These are phyloP conservation scores for Latrodectus hesperus DNA, from an alignment of 2,888 invertebrate species.

Conservation along the genomic window DNA sequence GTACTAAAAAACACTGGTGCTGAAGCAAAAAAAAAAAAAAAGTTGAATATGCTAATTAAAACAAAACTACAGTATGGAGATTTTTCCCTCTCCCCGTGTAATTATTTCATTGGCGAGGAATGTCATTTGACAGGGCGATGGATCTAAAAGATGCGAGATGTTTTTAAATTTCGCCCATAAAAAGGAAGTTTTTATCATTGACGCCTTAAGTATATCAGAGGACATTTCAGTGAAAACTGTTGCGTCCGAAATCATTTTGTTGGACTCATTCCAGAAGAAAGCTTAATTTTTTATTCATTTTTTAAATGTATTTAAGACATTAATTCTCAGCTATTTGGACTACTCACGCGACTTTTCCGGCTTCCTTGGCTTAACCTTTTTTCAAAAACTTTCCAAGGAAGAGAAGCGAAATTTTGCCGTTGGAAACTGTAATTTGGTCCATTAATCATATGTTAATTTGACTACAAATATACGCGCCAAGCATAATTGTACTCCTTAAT, in stretches of 20 bases:
- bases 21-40: background rate
- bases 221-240: conserved; percentile 43
- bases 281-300: no score
- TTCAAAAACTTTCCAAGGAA: no score
- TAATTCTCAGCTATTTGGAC: no score
- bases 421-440: no score
- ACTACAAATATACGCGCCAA: no score
- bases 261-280: conserved; percentile 8
- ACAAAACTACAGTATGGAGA: background rate
- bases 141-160: background rate
- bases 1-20: conserved; percentile 12
- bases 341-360: no score
- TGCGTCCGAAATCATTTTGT: conserved; percentile 11
- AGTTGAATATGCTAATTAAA: conserved; percentile 36
- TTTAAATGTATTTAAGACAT: no score
- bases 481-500: no score
- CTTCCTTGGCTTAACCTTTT: no score
- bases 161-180: conserved; percentile 38
- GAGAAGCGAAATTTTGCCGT: no score
- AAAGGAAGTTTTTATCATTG: background rate
- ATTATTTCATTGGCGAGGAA: background rate
- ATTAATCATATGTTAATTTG: no score
- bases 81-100: background rate
- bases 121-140: background rate
- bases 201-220: background rate